These are phyloP conservation scores for Dromaius novaehollandiae DNA, from an alignment of 2,113 vertebrate genomes.

Conservation along the genomic window DNA sequence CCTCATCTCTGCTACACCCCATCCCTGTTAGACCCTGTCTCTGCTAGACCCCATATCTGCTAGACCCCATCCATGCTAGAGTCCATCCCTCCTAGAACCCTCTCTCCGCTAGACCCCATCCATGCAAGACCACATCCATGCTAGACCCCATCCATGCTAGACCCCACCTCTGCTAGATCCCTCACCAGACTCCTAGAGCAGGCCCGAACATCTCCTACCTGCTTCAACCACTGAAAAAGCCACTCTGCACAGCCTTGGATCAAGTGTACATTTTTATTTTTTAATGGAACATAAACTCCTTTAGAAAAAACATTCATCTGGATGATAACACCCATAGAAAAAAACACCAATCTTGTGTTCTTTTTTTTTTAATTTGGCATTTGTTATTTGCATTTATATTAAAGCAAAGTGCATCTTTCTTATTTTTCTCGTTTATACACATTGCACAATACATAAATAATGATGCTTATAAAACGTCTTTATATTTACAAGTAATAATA, in stretches of 20 bases:
- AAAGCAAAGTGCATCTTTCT: slow-evolving; percentile 99
- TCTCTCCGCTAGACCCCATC: too few species aligned
- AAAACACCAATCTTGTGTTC: slow-evolving; percentile 73
- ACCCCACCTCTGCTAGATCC: too few species aligned
- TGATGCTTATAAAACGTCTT: slow-evolving; percentile 99
- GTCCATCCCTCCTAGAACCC: too few species aligned
- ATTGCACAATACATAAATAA: slow-evolving; percentile 99
- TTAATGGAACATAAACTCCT: slow-evolving; percentile 82
- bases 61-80: too few species aligned
- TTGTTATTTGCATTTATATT: slow-evolving; percentile 99
- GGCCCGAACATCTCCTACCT: not conserved
- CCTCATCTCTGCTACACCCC: too few species aligned
- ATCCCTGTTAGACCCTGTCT: not conserved
- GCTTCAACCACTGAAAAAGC: not conserved
- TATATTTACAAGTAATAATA: slow-evolving; percentile 99
- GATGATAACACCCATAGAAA: slow-evolving; percentile 76
- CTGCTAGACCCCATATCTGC: not conserved
- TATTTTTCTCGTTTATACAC: slow-evolving; percentile 96
- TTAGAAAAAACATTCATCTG: slow-evolving; percentile 81
- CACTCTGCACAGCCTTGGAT: slow-evolving; percentile 48
- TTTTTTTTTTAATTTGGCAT: slow-evolving; percentile 94
- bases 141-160: not conserved
- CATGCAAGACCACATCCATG: too few species aligned
- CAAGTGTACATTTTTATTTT: slow-evolving; percentile 77
- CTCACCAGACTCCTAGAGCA: too few species aligned